Evolutionary conservation across 2,888 invertebrate species (phyloP).

Genomic region (Resseliella maxima): DNA sequence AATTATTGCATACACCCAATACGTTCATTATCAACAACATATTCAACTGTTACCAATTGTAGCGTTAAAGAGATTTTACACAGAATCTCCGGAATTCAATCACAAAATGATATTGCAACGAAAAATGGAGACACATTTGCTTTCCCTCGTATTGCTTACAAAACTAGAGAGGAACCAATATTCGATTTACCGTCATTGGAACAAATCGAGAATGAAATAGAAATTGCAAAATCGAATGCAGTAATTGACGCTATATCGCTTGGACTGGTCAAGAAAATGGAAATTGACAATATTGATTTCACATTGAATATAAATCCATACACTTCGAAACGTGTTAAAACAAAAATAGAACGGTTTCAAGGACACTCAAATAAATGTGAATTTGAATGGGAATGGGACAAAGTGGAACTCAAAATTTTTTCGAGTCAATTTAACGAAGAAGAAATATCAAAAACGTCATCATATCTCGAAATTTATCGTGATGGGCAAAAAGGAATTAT

Average conservation of each 20-base stretch:
- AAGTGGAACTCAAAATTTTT: neutral
- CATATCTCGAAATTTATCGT: neutral
- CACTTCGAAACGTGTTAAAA: neutral
- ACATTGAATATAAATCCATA: neutral
- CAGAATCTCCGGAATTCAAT: neutral
- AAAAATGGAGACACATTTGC: neutral
- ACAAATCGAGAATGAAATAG: neutral
- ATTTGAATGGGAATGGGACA: neutral
- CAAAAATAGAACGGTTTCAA: neutral
- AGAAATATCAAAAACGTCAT: neutral
- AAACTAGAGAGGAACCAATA: neutral
- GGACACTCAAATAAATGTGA: neutral
- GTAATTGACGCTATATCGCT: neutral
- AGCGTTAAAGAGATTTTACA: neutral
- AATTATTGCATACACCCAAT: too few relatives aligned
- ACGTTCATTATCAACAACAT: neutral
- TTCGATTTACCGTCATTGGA: neutral
- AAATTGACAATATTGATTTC: neutral
- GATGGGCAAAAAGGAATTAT: neutral
- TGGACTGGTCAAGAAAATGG: neutral
- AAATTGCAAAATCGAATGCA: neutral
- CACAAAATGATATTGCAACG: slow-evolving; percentile 16
- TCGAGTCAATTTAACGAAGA: neutral
- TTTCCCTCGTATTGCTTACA: neutral
- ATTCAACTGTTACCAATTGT: neutral